Conservation (phyloP, 92 coral and sea anemone genomes). For the Bergia sp. region DNA sequence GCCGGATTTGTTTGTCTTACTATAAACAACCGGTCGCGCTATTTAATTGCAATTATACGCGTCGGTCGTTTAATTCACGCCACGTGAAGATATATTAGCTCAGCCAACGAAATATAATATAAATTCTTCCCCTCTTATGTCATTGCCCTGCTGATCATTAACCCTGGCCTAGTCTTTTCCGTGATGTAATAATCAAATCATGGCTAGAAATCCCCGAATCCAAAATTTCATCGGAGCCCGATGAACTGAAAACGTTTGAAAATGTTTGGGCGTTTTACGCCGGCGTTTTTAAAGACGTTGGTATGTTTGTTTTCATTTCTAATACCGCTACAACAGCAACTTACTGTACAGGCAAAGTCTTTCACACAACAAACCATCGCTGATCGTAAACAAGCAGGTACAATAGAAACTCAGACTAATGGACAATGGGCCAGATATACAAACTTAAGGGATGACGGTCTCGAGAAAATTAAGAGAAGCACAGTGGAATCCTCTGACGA, state of each 20-base stretch:
- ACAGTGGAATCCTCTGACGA: constrained; percentile 61
- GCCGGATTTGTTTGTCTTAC: constrained; percentile 28
- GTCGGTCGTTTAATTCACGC: constrained; percentile 65
- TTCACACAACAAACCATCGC: constrained; percentile 61
- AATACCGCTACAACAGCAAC: constrained; percentile 44
- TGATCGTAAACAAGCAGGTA: constrained; percentile 69
- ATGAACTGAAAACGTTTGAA: constrained; percentile 81
- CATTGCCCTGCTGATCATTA: constrained; percentile 55
- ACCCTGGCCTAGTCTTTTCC: constrained; percentile 59
- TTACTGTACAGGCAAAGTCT: constrained; percentile 74
- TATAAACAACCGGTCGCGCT: constrained; percentile 57
- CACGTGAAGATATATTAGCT: constrained; percentile 76
- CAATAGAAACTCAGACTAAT: constrained; percentile 45
- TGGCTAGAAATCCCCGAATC: constrained; percentile 74
- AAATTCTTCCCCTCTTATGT: constrained; percentile 80
- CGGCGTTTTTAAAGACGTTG: constrained; percentile 69
- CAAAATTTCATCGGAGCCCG: constrained; percentile 63
- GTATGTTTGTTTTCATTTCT: constrained; percentile 53
- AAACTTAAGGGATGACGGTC: constrained; percentile 42
- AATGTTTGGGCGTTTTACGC: constrained; percentile 96
- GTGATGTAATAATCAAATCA: constrained; percentile 92
- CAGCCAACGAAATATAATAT: constrained; percentile 64
- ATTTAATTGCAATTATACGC: constrained; percentile 73
- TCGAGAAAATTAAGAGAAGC: constrained; percentile 56
- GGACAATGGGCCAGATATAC: constrained; percentile 66